Percentiles rank a stretch among this genome's conserved stretches.
These are phyloP conservation scores for Euthynnus affinis DNA, from an alignment of 2,797 vertebrate genomes.

Conservation along the genomic window DNA sequence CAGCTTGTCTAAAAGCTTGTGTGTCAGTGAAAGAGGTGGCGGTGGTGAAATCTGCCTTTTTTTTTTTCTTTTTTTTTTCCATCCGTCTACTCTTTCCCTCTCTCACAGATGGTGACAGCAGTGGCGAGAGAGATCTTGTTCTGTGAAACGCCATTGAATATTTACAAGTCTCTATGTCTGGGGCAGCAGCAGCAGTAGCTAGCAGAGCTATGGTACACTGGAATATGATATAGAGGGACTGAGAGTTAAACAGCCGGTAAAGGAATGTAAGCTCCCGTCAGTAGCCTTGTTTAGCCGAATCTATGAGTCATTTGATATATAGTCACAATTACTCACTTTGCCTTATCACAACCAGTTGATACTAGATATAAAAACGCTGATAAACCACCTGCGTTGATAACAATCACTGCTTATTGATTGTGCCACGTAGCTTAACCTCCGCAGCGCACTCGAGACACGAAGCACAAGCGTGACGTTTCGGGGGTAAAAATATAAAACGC, in stretches of 20 bases:
- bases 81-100: slow-evolving; percentile 80
- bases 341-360: slow-evolving; percentile 42
- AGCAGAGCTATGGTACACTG: slow-evolving; percentile 65
- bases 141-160: slow-evolving; percentile 85
- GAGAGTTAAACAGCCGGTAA: slow-evolving; percentile 58
- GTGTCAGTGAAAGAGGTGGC: slow-evolving; percentile 81
- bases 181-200: slow-evolving; percentile 15
- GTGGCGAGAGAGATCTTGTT: slow-evolving; percentile 85
- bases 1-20: slow-evolving; percentile 67
- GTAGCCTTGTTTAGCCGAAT: not conserved
- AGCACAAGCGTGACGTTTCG: slow-evolving; percentile 19
- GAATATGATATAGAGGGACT: slow-evolving; percentile 67
- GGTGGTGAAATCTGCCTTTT: slow-evolving; percentile 79
- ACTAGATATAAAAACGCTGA: slow-evolving; percentile 20
- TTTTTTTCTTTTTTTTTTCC: slow-evolving; percentile 70
- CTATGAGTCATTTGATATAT: slow-evolving; percentile 15
- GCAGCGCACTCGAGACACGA: slow-evolving; percentile 26
- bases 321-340: slow-evolving; percentile 21
- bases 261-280: not conserved
- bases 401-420: slow-evolving; percentile 32
- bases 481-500: slow-evolving; percentile 26
- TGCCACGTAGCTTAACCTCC: slow-evolving; percentile 21
- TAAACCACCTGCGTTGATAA: slow-evolving; percentile 37
- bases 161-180: slow-evolving; percentile 82
- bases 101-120: slow-evolving; percentile 78